Conservation (phyloP, 1,140 invertebrate species). For the Cotesia glomerata region DNA sequence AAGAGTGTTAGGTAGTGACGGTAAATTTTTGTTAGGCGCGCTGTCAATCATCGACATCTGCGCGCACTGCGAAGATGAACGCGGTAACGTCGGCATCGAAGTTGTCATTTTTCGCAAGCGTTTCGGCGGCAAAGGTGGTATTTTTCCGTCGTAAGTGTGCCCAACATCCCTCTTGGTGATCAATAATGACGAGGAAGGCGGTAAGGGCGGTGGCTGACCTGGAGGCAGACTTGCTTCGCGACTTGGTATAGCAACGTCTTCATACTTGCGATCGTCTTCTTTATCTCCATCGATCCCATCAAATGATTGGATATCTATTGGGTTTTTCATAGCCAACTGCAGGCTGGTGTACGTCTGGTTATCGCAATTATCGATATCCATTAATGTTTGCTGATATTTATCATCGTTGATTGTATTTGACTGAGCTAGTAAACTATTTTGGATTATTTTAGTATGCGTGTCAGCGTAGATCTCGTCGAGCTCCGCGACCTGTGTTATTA, state of each 20-base stretch:
- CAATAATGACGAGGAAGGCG: too few species aligned
- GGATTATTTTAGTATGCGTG: slow-evolving; percentile 62
- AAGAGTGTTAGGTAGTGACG: slow-evolving; percentile 57
- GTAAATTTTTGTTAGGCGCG: slow-evolving; percentile 55
- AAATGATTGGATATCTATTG: slow-evolving; percentile 53
- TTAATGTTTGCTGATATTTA: slow-evolving; percentile 32
- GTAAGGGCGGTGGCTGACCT: slow-evolving; percentile 44
- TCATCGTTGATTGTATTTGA: slow-evolving; percentile 8
- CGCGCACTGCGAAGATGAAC: slow-evolving; percentile 51
- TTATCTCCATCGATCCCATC: slow-evolving; percentile 60
- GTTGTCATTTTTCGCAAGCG: slow-evolving; percentile 70
- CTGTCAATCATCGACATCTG: slow-evolving; percentile 29
- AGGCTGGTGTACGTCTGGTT: slow-evolving; percentile 81
- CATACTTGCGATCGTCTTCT: slow-evolving; percentile 64
- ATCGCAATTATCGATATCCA: slow-evolving; percentile 73
- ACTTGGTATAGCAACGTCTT: slow-evolving; percentile 59
- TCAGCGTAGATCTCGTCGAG: slow-evolving; percentile 80
- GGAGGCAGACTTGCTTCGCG: slow-evolving; percentile 7
- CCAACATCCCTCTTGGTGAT: slow-evolving; percentile 61
- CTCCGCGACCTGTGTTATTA: slow-evolving; percentile 75
- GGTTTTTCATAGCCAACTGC: slow-evolving; percentile 86
- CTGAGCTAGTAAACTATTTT: slow-evolving; percentile 37
- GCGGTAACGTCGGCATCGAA: slow-evolving; percentile 55
- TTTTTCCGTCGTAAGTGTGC: slow-evolving; percentile 64
- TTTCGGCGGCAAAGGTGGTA: slow-evolving; percentile 81